Conservation (phyloP, 2,113 vertebrate genomes). For the Porphyrio hochstetteri region DNA sequence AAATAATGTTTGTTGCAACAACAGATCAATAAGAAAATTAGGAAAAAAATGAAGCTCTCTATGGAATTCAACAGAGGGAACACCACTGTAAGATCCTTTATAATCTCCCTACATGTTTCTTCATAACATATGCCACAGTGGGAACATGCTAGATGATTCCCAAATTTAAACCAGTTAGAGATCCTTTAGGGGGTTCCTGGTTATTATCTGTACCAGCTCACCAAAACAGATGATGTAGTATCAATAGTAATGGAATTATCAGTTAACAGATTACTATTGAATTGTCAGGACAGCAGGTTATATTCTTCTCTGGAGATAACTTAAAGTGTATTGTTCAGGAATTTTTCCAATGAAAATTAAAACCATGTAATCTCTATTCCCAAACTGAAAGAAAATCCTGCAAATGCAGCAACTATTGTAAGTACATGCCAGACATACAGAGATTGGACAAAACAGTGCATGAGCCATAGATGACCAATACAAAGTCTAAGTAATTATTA, state of each 20-base stretch:
- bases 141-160: slow-evolving; percentile 1
- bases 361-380: neutral
- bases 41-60: neutral
- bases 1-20: neutral
- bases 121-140: neutral
- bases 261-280: slow-evolving; percentile 71
- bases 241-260: slow-evolving; percentile 73
- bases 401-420: slow-evolving; percentile 10
- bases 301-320: slow-evolving; percentile 50
- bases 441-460: neutral
- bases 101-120: neutral
- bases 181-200: slow-evolving; percentile 7
- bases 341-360: slow-evolving; percentile 59
- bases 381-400: slow-evolving; percentile 35
- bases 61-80: neutral
- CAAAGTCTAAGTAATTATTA: neutral
- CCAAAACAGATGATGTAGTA: slow-evolving; percentile 62
- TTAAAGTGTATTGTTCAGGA: slow-evolving; percentile 48
- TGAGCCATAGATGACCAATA: neutral
- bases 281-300: slow-evolving; percentile 48
- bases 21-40: neutral
- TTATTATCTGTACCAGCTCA: slow-evolving; percentile 27
- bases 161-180: slow-evolving; percentile 53
- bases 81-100: neutral
- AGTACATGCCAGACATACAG: neutral